These are phyloP conservation scores for Melanotaenia parkinsoni DNA, from an alignment of 2,797 vertebrate genomes.

Conservation along the genomic window DNA sequence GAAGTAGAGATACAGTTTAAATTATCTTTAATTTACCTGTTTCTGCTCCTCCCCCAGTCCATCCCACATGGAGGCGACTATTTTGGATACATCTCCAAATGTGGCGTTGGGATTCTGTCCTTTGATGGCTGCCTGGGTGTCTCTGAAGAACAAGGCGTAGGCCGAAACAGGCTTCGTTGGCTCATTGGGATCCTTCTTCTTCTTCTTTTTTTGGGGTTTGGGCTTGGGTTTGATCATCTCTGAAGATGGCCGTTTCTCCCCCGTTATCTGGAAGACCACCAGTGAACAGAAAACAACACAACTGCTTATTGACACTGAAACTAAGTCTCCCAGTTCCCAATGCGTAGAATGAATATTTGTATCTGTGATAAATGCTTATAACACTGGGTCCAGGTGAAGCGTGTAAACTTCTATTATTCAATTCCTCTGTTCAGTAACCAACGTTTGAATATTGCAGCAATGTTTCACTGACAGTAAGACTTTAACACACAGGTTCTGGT, in stretches of 20 bases:
- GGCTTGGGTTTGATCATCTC: slow-evolving; percentile 96
- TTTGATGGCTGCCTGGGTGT: slow-evolving; percentile 98
- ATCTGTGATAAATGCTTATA: slow-evolving; percentile 32
- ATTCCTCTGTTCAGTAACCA: slow-evolving; percentile 32
- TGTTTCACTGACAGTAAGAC: slow-evolving; percentile 42
- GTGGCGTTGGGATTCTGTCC: slow-evolving; percentile 97
- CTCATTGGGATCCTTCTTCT: slow-evolving; percentile 99
- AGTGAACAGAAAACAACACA: slow-evolving; percentile 48
- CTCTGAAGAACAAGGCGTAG: slow-evolving; percentile 97
- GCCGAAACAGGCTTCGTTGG: slow-evolving; percentile 97
- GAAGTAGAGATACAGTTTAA: background rate
- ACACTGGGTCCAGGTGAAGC: slow-evolving; percentile 45
- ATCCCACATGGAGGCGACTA: slow-evolving; percentile 99
- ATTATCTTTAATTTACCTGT: slow-evolving; percentile 82
- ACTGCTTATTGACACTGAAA: slow-evolving; percentile 60
- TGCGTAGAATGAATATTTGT: slow-evolving; percentile 20
- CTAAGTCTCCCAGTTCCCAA: background rate
- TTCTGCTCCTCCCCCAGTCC: slow-evolving; percentile 97
- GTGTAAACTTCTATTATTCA: slow-evolving; percentile 41
- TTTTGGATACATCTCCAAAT: slow-evolving; percentile 97
- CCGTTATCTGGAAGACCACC: slow-evolving; percentile 87
- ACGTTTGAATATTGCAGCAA: slow-evolving; percentile 42
- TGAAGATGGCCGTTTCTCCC: slow-evolving; percentile 94
- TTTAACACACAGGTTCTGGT: slow-evolving; percentile 19
- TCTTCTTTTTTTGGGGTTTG: slow-evolving; percentile 99